Evolutionary conservation across 2,113 vertebrate species (phyloP), one percentile per base, ranked within the genome.

Genomic region (Rhizomys pruinosus): DNA sequence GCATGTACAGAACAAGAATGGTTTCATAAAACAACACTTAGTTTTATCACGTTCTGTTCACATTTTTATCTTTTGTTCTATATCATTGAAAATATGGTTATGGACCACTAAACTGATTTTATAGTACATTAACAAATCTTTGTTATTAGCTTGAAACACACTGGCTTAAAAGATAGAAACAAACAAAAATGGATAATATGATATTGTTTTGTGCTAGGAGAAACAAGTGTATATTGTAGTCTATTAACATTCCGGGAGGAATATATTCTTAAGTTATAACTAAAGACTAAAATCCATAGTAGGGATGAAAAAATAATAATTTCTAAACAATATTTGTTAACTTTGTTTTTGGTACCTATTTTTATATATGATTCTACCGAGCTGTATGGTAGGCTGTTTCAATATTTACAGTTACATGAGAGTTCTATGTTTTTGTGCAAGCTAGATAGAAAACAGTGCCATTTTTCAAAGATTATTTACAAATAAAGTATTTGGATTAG

Each of bases 1-100:
- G 29, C 20, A 27, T 17, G 7, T 89, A 37, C 9, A 66, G 72
- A 89, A 87, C 55, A 86, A 85, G 84, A 55, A 57, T 78, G 19
- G 8, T 88, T 93, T 95, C 12, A 89, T 59, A 47, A 93, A 59
- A 90, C 34, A 96, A 69, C 93, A 22, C 34, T 94, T 90, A 64
- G 7, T 77, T 11, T 77, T 86, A 80, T 19, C 68, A 66, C 13
- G 87, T 44, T 13, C 71, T 17, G 81, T 44, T 89, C 27, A 79
- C 22, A 72, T 84, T 80, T 57, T 81, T 89, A 73, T 93, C 3
- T 82, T 84, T 95, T 87, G 47, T 87, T 84, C 4, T 37, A 55
- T 91, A 93, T 97, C 10, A 85, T 81, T 91, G 80, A 92, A 95
- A 94, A 93, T 84, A 29, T 59, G 22, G 4, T 77, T 61, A 76